Evolutionary conservation across 2,113 vertebrate species (phyloP), one percentile per base, ranked within the genome.

Genomic region (Canis aureus): DNA sequence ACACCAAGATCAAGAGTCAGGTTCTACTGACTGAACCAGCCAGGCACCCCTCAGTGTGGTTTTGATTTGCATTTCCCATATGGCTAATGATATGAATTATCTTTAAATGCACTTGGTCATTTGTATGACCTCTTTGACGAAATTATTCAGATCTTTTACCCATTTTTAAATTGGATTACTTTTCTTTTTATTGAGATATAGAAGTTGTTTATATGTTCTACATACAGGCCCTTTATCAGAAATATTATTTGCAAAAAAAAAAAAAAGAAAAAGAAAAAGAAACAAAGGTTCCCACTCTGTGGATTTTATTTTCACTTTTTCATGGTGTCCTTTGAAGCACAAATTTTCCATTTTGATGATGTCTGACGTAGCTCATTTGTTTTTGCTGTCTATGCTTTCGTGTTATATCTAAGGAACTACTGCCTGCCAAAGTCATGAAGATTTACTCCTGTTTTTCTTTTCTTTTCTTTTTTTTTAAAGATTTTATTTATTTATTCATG

Each of bases 61-160:
- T 95, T 94, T 89, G 71, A 57, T 91, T 84, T 89, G 22, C 53
- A 53, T 85, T 92, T 92, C 67, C 13, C 67, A 89, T 71, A 35
- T 32, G 74, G 80, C 32, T 69, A 35, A 43, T 74, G 84, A 53
- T 74, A 19, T 20, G n/a, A 49, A 64, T 29, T 13, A 66, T n/a
- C 22, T 82, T 90, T 71, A 43, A 29, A 11, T 85, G 57, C 74
- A 35, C 4, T 81, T 27, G 66, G 20, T 66, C 19, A 59, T 62
- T 53, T 79, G 5, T 80, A 60, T 79, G 15, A 89, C 49, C 23
- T 73, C 69, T 86, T 78, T 20, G 10, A 62, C 79, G 83, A 94
- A 86, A 53, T 67, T 88, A 2, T 88, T 74, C 29, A 38, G 38
- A 49, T 62, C 17, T 71, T 95, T 91, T 66, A 81, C n/a, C 35